Evolutionary conservation across 1,140 invertebrate genomes (phyloP).

Genomic region (Drosophila virilis): DNA sequence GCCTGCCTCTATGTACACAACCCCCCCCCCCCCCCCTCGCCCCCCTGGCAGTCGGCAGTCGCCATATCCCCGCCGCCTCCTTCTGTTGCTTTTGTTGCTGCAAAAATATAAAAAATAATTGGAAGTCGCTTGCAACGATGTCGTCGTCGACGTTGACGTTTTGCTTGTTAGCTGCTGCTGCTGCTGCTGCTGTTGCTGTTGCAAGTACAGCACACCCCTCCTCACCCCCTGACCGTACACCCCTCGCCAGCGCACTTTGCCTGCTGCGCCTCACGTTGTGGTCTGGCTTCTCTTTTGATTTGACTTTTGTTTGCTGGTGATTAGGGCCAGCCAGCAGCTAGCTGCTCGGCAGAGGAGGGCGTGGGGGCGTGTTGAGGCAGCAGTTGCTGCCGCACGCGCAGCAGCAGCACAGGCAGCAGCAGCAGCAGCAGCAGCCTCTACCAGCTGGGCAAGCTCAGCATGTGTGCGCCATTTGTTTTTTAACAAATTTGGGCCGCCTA

Average conservation of each 20-base stretch:
- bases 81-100: conserved; percentile 75
- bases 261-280: conserved; percentile 36
- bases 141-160: conserved; percentile 66
- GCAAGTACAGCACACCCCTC: conserved; percentile 16
- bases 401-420: too few species aligned
- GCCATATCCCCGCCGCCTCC: background rate
- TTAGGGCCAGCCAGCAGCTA: conserved; percentile 52
- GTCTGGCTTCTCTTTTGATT: conserved; percentile 73
- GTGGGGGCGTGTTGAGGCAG: background rate
- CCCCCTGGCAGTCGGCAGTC: too few species aligned
- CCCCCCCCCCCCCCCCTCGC: background rate
- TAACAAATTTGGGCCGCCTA: conserved; percentile 41
- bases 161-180: conserved; percentile 69
- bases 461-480: conserved; percentile 45
- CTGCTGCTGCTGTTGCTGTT: conserved; percentile 20
- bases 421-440: conserved; percentile 4
- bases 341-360: background rate
- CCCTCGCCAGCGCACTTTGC: background rate
- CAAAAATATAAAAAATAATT: conserved; percentile 79
- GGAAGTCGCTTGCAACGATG: conserved; percentile 77
- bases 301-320: conserved; percentile 80
- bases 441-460: conserved; percentile 22
- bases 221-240: too few species aligned
- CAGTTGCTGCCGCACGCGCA: background rate
- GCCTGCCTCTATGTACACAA: background rate